A percentile compares a stretch with the other conserved stretches of the same genome.
Conservation (phyloP, 2,888 invertebrate species). For the Polylopha cassiicola region DNA sequence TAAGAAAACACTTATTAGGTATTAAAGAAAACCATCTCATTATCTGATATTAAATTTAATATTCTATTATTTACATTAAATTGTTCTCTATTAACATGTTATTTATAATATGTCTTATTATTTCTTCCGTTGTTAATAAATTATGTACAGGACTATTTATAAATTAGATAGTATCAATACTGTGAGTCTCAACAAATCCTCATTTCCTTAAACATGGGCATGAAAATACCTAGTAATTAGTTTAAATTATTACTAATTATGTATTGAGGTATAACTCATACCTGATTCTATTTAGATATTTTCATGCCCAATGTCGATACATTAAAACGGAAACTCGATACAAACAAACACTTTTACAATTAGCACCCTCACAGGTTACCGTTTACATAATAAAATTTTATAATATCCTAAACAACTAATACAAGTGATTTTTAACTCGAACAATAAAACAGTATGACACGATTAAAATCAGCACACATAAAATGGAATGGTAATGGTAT, state of each 20-base stretch:
- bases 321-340: slow-evolving; percentile 46
- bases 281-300: slow-evolving; percentile 3
- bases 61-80: slow-evolving; percentile 77
- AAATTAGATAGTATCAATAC: slow-evolving; percentile 75
- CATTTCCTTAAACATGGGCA: slow-evolving; percentile 36
- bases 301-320: slow-evolving; percentile 14
- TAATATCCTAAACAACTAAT: slow-evolving; percentile 38
- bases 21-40: slow-evolving; percentile 51
- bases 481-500: slow-evolving; percentile 38
- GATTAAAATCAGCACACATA: slow-evolving; percentile 52
- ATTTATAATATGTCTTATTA: slow-evolving; percentile 69
- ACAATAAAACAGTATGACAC: slow-evolving; percentile 30
- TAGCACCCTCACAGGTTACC: slow-evolving; percentile 71
- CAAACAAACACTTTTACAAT: slow-evolving; percentile 49
- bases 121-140: slow-evolving; percentile 74
- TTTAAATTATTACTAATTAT: slow-evolving; percentile 16
- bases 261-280: slow-evolving; percentile 13
- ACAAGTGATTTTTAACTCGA: slow-evolving; percentile 24
- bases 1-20: too few relatives aligned
- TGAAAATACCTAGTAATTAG: slow-evolving; percentile 24
- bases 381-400: slow-evolving; percentile 34
- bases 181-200: slow-evolving; percentile 65
- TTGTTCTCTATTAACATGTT: slow-evolving; percentile 77
- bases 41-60: slow-evolving; percentile 78
- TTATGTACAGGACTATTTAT: slow-evolving; percentile 76